Base-by-base conservation (phyloP, 2,797 vertebrate genomes). In the Urocyon cinereoargenteus region DNA sequence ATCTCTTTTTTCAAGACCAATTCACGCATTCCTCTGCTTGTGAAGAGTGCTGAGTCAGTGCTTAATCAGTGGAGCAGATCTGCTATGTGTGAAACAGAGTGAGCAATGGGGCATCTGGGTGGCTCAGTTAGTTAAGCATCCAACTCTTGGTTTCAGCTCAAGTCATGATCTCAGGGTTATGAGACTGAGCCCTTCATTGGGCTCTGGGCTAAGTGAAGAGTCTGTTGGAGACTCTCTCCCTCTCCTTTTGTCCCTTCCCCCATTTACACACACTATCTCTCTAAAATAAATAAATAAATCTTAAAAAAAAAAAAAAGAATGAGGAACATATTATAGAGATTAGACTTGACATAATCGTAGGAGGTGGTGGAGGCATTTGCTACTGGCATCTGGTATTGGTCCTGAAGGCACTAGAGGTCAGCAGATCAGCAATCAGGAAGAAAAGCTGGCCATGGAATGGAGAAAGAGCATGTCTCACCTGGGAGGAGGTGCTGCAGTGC, bases 401-500 rank as follows among this genome's bases (percentile, higher is more conserved):
- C 10, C 73, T n/a, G 19, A 78, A 78, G 31, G 66, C 36, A 26
- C 13, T 22, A 28, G 5, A 36, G 31, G 22, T 66, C 34, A 81
- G 15, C 64, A 70, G 21, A 68, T 6, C 12, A 13, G 24, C 18
- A 66, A 7, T 55, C 28, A n/a, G 12, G 78, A 87, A 59, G 4
- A 3, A n/a, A 66, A 61, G 1, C 6, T 62, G 11, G 15, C 3
- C 24, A 1, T 3, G 8, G 31, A 31, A 11, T 11, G 22, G 66
- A 36, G 1, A 19, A 66, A 83, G 53, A 8, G 40, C 45, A 55
- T 4, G 5, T 11, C 11, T 22, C 34, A 26, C 34, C 2, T 7
- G 22, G 10, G 4, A 73, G 6, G 15, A 5, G 19, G 51, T 66
- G 3, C 6, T 26, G 0, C 9, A n/a, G n/a, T 16, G 7, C 7